These are phyloP conservation scores for Drosophila cracens DNA, from an alignment of 2,888 invertebrate genomes.

Conservation along the genomic window DNA sequence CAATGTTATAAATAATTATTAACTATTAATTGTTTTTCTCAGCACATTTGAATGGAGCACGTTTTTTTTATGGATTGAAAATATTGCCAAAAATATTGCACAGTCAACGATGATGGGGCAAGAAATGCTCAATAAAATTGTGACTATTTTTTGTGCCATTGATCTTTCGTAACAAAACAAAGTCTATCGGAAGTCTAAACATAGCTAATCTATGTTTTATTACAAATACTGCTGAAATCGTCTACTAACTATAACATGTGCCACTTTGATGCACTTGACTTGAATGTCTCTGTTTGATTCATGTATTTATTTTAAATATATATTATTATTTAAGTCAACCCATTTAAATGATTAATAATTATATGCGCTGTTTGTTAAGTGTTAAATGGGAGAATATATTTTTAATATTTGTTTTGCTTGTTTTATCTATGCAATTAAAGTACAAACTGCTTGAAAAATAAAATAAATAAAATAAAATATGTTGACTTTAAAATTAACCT, in stretches of 20 bases:
- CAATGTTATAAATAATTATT: slow-evolving; percentile 13
- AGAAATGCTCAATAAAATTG: background rate
- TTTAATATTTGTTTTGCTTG: background rate
- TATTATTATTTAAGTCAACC: background rate
- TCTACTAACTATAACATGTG: no score
- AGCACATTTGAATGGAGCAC: slow-evolving; percentile 4
- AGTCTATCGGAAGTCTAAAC: background rate
- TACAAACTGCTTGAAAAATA: background rate
- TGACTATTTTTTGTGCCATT: background rate
- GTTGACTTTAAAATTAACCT: background rate
- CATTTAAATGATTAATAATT: background rate
- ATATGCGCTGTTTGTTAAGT: background rate
- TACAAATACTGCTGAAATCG: background rate
- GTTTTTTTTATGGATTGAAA: slow-evolving; percentile 4
- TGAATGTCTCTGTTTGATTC: background rate
- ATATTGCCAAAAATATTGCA: background rate
- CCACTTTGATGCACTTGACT: background rate
- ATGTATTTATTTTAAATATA: background rate
- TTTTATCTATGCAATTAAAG: background rate
- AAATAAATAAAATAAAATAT: no score
- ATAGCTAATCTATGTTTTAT: background rate
- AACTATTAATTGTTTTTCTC: slow-evolving; percentile 21
- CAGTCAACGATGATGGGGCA: slow-evolving; percentile 5
- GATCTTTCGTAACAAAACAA: background rate
- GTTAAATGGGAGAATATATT: background rate